Conservation (phyloP, 2,797 vertebrate genomes). For the Zalophus californianus region DNA sequence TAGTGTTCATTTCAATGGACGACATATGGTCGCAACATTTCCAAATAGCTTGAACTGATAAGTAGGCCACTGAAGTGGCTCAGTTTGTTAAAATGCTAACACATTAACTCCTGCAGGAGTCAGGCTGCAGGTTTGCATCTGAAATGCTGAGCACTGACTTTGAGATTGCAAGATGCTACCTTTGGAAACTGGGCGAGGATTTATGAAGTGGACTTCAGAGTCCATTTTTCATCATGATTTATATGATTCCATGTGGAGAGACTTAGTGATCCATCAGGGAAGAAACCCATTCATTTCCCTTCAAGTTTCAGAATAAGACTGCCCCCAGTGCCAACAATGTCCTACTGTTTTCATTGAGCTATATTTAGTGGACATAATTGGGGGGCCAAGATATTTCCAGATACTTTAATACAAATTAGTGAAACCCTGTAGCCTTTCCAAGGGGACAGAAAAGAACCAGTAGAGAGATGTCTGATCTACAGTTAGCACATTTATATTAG, state of each 20-base stretch:
- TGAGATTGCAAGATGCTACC: constrained; percentile 66
- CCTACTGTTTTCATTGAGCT: neutral
- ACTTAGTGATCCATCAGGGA: constrained; percentile 79
- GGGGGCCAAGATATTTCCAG: neutral
- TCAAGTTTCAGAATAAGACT: neutral
- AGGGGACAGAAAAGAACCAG: neutral
- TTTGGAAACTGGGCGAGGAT: constrained; percentile 84
- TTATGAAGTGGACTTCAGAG: constrained; percentile 83
- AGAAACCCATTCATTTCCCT: constrained; percentile 45
- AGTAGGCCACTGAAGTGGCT: constrained; percentile 88
- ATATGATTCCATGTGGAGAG: constrained; percentile 66
- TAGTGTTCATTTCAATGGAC: constrained; percentile 89
- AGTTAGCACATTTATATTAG: neutral
- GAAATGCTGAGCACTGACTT: constrained; percentile 79
- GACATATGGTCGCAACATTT: constrained; percentile 88
- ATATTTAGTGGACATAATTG: neutral
- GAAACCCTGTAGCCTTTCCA: neutral
- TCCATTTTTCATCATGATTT: constrained; percentile 86
- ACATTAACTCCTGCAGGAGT: constrained; percentile 84
- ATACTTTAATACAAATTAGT: constrained; percentile 3
- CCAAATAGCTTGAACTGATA: constrained; percentile 89
- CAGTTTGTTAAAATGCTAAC: constrained; percentile 89
- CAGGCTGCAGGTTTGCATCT: constrained; percentile 81
- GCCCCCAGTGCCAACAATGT: neutral
- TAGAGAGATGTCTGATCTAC: neutral